These are phyloP conservation scores for Nudaria mundana DNA, from an alignment of 2,888 invertebrate species.

Conservation along the genomic window DNA sequence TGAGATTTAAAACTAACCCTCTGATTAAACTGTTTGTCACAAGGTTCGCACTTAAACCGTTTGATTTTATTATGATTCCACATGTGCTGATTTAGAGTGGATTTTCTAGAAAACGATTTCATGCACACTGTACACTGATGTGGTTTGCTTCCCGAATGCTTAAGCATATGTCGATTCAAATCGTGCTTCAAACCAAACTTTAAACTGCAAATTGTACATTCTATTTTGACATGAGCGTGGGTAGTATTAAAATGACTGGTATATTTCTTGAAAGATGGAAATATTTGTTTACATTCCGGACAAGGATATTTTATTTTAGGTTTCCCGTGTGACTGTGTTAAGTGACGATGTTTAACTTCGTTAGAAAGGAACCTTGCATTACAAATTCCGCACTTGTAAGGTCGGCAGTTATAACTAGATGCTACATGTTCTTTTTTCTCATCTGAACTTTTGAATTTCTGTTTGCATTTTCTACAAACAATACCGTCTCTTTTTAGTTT, in stretches of 20 bases:
- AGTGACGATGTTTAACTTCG: slow-evolving; percentile 58
- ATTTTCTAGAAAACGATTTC: slow-evolving; percentile 62
- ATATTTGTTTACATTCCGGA: slow-evolving; percentile 56
- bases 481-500: slow-evolving; percentile 51
- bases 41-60: slow-evolving; percentile 58
- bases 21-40: slow-evolving; percentile 68
- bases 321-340: slow-evolving; percentile 44
- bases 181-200: slow-evolving; percentile 55
- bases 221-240: slow-evolving; percentile 58
- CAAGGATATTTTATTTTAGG: slow-evolving; percentile 48
- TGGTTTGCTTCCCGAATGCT: slow-evolving; percentile 74
- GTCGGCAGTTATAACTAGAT: slow-evolving; percentile 50
- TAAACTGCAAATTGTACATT: slow-evolving; percentile 56
- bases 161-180: slow-evolving; percentile 67
- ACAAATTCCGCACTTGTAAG: slow-evolving; percentile 48
- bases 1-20: slow-evolving; percentile 64
- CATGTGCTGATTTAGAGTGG: slow-evolving; percentile 64
- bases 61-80: slow-evolving; percentile 68
- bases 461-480: slow-evolving; percentile 61
- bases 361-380: slow-evolving; percentile 62
- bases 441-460: slow-evolving; percentile 47
- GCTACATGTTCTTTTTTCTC: slow-evolving; percentile 51
- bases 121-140: slow-evolving; percentile 72
- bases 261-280: slow-evolving; percentile 50
- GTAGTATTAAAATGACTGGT: slow-evolving; percentile 54